A percentile compares a stretch with the other conserved stretches of the same genome.
Conservation (phyloP, 2,113 vertebrate genomes). For the Callocephalon fimbriatum region DNA sequence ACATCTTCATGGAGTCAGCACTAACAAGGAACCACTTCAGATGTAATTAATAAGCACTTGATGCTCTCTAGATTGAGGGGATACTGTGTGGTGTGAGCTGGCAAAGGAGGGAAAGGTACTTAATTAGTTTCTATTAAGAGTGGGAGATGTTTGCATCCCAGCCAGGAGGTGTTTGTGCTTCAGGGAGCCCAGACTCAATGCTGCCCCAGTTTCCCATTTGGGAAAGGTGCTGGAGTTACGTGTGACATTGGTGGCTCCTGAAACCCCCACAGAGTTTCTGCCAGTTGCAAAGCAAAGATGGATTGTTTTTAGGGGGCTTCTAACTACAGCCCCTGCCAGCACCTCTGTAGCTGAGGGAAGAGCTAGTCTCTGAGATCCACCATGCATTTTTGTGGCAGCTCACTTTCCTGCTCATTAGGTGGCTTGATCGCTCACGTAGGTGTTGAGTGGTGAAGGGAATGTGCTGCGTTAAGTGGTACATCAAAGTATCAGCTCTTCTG, state of each 20-base stretch:
- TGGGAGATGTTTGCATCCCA: not conserved
- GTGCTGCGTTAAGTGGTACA: not conserved
- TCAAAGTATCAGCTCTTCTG: fast-evolving
- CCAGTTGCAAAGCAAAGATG: not conserved
- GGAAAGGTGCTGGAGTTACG: not conserved
- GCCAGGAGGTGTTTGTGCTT: not conserved
- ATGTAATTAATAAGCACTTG: slow-evolving; percentile 51
- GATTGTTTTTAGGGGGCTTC: not conserved
- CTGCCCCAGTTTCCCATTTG: fast-evolving
- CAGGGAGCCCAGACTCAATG: fast-evolving
- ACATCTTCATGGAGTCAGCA: not conserved
- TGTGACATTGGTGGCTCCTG: fast-evolving
- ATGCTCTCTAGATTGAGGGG: slow-evolving; percentile 15
- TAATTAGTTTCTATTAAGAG: not conserved
- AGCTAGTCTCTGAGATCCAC: not conserved
- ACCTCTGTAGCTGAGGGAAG: not conserved
- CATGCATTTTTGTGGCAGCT: not conserved
- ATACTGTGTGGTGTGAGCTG: not conserved
- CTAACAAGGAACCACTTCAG: slow-evolving; percentile 46
- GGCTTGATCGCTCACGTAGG: fast-evolving
- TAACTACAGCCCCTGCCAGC: not conserved
- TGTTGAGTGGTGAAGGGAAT: fast-evolving
- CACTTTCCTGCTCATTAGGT: not conserved
- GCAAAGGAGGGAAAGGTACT: not conserved
- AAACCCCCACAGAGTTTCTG: not conserved